Evolutionary conservation across 2,888 invertebrate species (phyloP).

Genomic region (Drosophila paramelanica): DNA sequence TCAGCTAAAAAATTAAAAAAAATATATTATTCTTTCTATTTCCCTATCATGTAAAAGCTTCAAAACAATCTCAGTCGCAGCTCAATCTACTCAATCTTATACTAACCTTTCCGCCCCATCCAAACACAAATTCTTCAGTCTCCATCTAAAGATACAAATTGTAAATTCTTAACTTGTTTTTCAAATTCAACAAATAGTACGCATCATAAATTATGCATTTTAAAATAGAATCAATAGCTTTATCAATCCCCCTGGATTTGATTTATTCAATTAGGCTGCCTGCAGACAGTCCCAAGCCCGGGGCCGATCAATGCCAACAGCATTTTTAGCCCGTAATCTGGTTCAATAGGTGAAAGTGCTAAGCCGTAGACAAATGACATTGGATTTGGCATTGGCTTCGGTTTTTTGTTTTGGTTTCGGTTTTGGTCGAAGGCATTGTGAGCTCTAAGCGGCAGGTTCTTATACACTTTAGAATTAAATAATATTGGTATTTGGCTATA

Average conservation of each 20-base stretch:
- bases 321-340: conserved; percentile 18
- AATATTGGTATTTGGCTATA: background rate
- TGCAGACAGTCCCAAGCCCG: conserved; percentile 6
- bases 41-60: background rate
- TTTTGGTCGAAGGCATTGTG: background rate
- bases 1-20: no score
- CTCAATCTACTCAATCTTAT: background rate
- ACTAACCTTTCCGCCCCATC: background rate
- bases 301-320: conserved; percentile 12
- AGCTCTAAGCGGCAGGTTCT: conserved; percentile 10
- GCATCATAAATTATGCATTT: conserved; percentile 21
- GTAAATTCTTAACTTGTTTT: conserved; percentile 27
- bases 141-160: conserved; percentile 17
- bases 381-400: background rate
- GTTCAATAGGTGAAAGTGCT: conserved; percentile 71
- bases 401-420: background rate
- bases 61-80: background rate
- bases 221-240: conserved; percentile 6
- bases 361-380: conserved; percentile 57
- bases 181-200: background rate
- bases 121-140: background rate
- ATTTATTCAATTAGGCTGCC: conserved; percentile 22
- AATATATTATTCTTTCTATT: no score
- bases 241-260: conserved; percentile 19
- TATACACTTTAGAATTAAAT: conserved; percentile 19